Evolutionary conservation across 2,797 vertebrate genomes (phyloP), one percentile per base, ranked within the genome.

Genomic region (Sebastes trivittatus): DNA sequence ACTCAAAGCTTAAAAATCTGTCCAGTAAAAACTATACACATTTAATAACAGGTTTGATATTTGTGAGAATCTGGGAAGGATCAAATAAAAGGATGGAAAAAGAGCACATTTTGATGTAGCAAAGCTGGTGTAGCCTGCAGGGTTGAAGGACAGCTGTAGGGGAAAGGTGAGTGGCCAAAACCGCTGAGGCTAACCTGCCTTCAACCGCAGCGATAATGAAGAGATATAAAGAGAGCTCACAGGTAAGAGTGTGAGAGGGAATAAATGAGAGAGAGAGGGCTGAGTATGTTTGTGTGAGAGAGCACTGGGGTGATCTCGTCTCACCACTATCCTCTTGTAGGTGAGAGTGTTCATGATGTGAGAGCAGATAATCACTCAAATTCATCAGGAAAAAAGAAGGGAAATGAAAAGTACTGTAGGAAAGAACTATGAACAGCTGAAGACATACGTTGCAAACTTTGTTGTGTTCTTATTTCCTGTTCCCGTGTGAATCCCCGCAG

Each of bases 381-480:
- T 58, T 38, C 23, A 30, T 69, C 29, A 66, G 4, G n/a, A 75
- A 75, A 56, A 11, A 46, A 69, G 34, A 6, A 11, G 66, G 5
- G 13, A 49, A 22, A 46, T 65, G 3, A 7, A 34, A 30, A 36
- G 5, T 30, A 22, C 25, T 73, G 4, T 30, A 49, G 60, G 30
- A 63, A 10, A 54, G 38, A 32, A 59, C 8, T 49, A 42, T 61
- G 8, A 85, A 63, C 5, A 64, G 58, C 30, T 69, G 60, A 67
- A 65, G 32, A 93, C 94, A 91, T 92, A 99, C 98, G 96, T 81
- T 97, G 97, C 73, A 99, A 95, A 89, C 95, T 96, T 55, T 97
- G 97, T 71, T 95, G 92, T 11, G 96, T 90, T 90, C 90, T 97
- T 82, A 98, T 94, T 86, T 95, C 94, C 90, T 92, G 93, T 80